Base-by-base conservation (phyloP, 2,888 invertebrate genomes). In the Drosophila eohydei region DNA sequence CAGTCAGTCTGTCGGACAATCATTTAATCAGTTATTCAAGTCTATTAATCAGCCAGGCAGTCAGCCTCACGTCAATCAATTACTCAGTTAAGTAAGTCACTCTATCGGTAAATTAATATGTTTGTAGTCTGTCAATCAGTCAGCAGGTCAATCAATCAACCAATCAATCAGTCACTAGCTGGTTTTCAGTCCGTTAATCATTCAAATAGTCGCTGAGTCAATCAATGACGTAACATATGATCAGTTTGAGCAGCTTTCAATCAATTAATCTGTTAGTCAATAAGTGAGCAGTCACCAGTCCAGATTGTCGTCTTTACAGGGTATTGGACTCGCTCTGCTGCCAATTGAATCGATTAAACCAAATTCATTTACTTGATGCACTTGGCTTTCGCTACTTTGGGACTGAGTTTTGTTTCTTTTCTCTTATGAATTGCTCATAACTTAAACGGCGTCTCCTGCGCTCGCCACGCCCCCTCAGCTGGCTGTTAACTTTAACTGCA, bases 401-500 rank as follows among this genome's bases (percentile, higher is more conserved):
- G 16, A 50, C 48, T 30, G 1, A 6, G 46, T 32, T 36, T 28
- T 3, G 2, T 32, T 41, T n/a, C 36, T 40, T 55, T n/a, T 21
- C 58, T 48, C 36, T 50, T 32, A 59, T 26, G 16, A 41, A 68
- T 74, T 76, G 60, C 46, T 51, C 73, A 67, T 75, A 67, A 72
- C 57, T 76, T 36, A 21, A 52, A 4, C 34, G 8, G 69, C 21
- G 59, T 73, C 36, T 38, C 28, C 7, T 3, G 9, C 30, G n/a
- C 1, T 8, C 0, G 38, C 38, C 26, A 16, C 14, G 41, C 14
- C 14, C 16, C 21, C 16, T 8, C n/a, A 28, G 34, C 21, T 16
- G 14, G 48, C 58, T 52, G 57, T 80, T 80, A 58, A 66, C 62
- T 69, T 76, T 75, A 75, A 76, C 71, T 65, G 78, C 80, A 78